Percentiles rank a stretch among this genome's conserved stretches.
Evolutionary conservation across 2,888 invertebrate genomes (phyloP).

Genomic region (Hirtodrosophila cameraria): DNA sequence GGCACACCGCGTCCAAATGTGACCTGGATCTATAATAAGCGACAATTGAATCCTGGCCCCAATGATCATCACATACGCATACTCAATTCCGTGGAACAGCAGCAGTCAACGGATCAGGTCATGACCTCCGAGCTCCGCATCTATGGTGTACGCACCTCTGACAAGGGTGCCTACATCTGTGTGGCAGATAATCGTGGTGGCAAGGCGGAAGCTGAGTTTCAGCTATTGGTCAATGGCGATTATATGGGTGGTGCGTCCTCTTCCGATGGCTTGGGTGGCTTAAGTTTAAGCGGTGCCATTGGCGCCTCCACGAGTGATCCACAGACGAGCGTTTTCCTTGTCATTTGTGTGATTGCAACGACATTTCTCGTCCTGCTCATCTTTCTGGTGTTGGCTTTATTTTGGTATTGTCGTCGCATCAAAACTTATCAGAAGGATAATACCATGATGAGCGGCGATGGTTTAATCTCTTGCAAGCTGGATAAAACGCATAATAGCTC

Average conservation of each 20-base stretch:
- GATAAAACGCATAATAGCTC: constrained; percentile 88
- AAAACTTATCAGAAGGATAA: constrained; percentile 85
- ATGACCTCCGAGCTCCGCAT: constrained; percentile 87
- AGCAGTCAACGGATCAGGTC: constrained; percentile 41
- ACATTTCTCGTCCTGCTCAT: constrained; percentile 86
- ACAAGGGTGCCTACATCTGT: constrained; percentile 91
- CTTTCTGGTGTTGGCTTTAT: constrained; percentile 85
- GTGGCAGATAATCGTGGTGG: constrained; percentile 93
- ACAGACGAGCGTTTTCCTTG: constrained; percentile 83
- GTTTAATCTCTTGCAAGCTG: constrained; percentile 82
- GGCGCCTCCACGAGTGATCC: constrained; percentile 83
- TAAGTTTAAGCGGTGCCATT: constrained; percentile 84
- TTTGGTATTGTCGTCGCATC: constrained; percentile 85
- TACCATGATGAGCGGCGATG: constrained; percentile 83
- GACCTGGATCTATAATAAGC: constrained; percentile 86
- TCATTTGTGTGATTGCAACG: constrained; percentile 85
- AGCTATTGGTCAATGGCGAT: constrained; percentile 85
- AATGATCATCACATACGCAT: constrained; percentile 80
- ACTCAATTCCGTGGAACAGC: constrained; percentile 77
- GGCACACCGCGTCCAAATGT: constrained; percentile 90
- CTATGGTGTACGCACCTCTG: constrained; percentile 86
- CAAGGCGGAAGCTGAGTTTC: constrained; percentile 90
- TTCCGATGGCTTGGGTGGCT: constrained; percentile 69
- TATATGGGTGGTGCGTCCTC: constrained; percentile 58
- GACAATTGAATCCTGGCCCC: constrained; percentile 67